A percentile compares a stretch with the other conserved stretches of the same genome.
These are phyloP conservation scores for Hololepta plana DNA, from an alignment of 2,888 invertebrate species.

Conservation along the genomic window DNA sequence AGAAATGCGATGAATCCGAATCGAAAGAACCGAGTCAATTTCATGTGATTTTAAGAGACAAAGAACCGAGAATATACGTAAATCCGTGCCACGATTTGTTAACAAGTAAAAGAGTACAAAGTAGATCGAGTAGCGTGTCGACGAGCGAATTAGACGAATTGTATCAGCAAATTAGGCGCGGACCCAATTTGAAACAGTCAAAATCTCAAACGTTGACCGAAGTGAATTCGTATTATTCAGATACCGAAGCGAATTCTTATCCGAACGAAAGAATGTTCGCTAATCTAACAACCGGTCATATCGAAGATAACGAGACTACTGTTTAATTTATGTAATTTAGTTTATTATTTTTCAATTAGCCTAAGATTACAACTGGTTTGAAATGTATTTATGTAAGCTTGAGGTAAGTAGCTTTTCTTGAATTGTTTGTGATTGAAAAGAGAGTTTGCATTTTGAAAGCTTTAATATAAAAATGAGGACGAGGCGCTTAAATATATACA, in stretches of 20 bases:
- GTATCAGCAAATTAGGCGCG: slow-evolving; percentile 46
- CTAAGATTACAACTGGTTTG: too few relatives aligned
- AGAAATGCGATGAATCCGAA: too few relatives aligned
- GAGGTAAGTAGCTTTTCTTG: too few relatives aligned
- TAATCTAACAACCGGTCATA: slow-evolving; percentile 13
- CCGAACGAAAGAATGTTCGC: too few relatives aligned
- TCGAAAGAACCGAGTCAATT: slow-evolving; percentile 2
- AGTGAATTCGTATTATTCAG: slow-evolving; percentile 19
- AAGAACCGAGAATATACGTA: slow-evolving; percentile 24
- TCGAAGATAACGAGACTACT: slow-evolving; percentile 18
- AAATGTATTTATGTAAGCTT: too few relatives aligned
- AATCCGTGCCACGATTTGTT: slow-evolving; percentile 30
- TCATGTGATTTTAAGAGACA: too few relatives aligned
- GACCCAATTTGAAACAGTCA: slow-evolving; percentile 18
- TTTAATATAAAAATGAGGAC: too few relatives aligned
- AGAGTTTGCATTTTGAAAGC: too few relatives aligned
- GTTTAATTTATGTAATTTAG: too few relatives aligned
- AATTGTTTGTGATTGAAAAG: too few relatives aligned
- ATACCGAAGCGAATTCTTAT: slow-evolving; percentile 22
- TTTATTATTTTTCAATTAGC: too few relatives aligned
- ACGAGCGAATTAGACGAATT: slow-evolving; percentile 46
- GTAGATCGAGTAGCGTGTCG: slow-evolving; percentile 36
- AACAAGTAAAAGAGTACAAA: slow-evolving; percentile 29
- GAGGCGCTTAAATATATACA: too few relatives aligned
- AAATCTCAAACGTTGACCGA: slow-evolving; percentile 7